Conservation (phyloP, 1,140 invertebrate species). For the Pseudomyrmex sp. region DNA sequence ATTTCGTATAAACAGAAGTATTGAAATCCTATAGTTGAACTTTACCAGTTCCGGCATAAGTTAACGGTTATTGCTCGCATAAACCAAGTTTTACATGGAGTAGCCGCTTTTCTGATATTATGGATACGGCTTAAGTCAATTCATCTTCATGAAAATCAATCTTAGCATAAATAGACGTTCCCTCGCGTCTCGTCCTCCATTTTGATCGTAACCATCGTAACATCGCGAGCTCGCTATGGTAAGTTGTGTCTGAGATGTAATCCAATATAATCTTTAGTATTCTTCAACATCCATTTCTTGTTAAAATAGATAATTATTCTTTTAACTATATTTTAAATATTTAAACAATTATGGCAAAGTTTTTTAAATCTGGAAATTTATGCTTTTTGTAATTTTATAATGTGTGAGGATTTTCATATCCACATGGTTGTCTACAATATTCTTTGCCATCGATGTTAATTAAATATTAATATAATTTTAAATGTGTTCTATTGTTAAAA, state of each 20-base stretch:
- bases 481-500: too few relatives aligned
- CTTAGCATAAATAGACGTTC: background rate
- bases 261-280: conserved; percentile 25
- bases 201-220: conserved; percentile 58
- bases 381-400: background rate
- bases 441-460: too few relatives aligned
- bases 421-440: conserved; percentile 14
- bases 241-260: conserved; percentile 22
- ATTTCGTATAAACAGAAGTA: too few relatives aligned
- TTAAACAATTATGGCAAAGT: background rate
- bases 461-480: too few relatives aligned
- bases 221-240: conserved; percentile 64
- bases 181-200: conserved; percentile 68
- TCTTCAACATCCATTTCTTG: background rate
- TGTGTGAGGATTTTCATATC: background rate
- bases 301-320: background rate
- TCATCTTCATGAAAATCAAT: too few relatives aligned
- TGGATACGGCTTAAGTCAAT: too few relatives aligned
- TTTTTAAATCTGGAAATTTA: background rate
- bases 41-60: too few relatives aligned
- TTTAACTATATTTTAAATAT: background rate
- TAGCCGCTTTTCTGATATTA: too few relatives aligned
- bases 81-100: too few relatives aligned
- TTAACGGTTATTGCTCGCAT: too few relatives aligned
- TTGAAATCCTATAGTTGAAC: too few relatives aligned